phyloP scores from a whole-genome alignment of 2,113 vertebrate species.

The Scomber scombrus region DNA sequence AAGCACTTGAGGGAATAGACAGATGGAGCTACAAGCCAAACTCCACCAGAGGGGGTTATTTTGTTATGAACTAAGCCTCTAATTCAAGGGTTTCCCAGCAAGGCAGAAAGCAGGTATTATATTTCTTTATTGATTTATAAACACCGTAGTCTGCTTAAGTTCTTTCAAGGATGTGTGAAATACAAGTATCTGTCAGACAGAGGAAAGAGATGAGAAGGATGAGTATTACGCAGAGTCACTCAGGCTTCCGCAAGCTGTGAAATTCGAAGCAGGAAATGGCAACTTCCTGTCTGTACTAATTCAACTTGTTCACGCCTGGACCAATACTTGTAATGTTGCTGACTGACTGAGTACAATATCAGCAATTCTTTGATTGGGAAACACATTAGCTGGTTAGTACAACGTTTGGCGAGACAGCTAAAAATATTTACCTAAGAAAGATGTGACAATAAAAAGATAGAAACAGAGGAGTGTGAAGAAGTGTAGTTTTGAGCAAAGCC shows the following conservation, averaged over 20 bases:
- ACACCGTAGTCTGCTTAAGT: conserved; percentile 4
- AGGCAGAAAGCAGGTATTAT: conserved; percentile 23
- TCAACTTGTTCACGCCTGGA: conserved; percentile 40
- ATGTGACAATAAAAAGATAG: background rate
- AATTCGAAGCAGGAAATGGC: conserved; percentile 79
- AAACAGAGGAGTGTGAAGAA: background rate
- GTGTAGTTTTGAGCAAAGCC: conserved; percentile 9
- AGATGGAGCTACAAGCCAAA: conserved; percentile 8
- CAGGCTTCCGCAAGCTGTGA: conserved; percentile 56
- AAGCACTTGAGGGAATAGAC: background rate
- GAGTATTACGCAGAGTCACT: conserved; percentile 43
- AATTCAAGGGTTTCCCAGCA: conserved; percentile 5
- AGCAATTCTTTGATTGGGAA: conserved; percentile 45
- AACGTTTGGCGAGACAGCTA: conserved; percentile 3
- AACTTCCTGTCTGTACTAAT: conserved; percentile 79
- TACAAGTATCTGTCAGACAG: conserved; percentile 24
- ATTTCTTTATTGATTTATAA: conserved; percentile 45
- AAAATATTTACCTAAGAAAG: background rate
- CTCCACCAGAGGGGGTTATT: conserved; percentile 29
- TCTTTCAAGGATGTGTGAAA: conserved; percentile 40
- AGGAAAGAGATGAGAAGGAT: conserved; percentile 40
- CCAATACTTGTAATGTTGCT: conserved; percentile 34
- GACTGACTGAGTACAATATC: conserved; percentile 44
- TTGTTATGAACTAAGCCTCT: background rate
- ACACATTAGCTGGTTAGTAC: conserved; percentile 8